Conservation (phyloP, 2,113 vertebrate genomes). For the Cathartes aura region DNA sequence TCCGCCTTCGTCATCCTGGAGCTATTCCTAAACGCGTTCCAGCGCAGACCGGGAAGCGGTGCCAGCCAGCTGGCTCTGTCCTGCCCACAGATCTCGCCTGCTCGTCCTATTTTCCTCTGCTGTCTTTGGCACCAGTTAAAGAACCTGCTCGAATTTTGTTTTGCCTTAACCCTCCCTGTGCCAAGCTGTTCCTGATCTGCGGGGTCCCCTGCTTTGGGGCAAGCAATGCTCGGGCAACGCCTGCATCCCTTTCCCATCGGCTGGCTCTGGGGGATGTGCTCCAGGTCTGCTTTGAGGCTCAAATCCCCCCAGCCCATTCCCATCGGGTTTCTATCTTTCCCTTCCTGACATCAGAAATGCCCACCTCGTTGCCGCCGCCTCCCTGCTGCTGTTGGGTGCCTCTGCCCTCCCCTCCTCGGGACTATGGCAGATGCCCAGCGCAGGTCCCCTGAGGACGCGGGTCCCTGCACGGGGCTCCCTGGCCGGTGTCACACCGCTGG, state of each 20-base stretch:
- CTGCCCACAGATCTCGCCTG: conserved; percentile 8
- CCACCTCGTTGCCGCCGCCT: neutral
- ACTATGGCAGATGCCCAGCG: neutral
- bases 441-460: neutral
- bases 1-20: neutral
- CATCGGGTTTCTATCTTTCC: rapidly evolving
- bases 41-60: neutral
- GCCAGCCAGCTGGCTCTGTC: conserved; percentile 64
- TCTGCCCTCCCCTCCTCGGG: neutral
- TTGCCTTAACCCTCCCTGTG: conserved; percentile 21
- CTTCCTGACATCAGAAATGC: neutral
- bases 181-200: neutral
- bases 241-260: neutral
- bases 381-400: neutral
- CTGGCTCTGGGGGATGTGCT: neutral
- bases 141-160: neutral
- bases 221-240: rapidly evolving
- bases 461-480: neutral
- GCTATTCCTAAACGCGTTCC: conserved; percentile 18
- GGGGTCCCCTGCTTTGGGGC: neutral
- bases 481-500: neutral
- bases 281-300: neutral
- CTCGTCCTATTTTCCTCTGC: conserved; percentile 41
- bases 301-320: neutral
- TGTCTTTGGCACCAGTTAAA: neutral